Evolutionary conservation across 1,140 invertebrate species (phyloP), one percentile per base, ranked within the genome.

Genomic region (Drosophila repleta): DNA sequence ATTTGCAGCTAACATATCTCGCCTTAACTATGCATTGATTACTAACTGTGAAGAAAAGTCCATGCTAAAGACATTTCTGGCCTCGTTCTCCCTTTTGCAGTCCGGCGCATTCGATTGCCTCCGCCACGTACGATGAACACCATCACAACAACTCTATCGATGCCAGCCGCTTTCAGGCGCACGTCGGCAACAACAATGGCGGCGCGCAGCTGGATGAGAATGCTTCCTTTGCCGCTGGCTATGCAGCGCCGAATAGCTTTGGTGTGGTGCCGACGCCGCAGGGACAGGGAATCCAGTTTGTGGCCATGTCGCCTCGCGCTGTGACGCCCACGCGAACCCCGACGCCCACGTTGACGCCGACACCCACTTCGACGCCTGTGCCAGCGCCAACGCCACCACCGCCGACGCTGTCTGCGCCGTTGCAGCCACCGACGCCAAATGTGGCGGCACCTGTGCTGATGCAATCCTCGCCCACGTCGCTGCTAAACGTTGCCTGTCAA

Each of bases 401-500:
- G 11, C 68, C 61, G 13, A 46, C 55, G 32, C n/a, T 60, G 26
- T 58, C 72, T 0, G 60, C 71, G 24, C 82, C 66, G 13, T 52
- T 77, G 68, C 81, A 68, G 62, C 72, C 68, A 18, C 77, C 81
- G 17, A 80, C 77, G 37, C 58, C 84, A 20, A 66, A 41, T 24
- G 26, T 48, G 1, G 21, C 67, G 15, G 35, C 65, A 6, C 58
- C 69, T 5, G 35, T 81, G 24, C 20, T 88, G 43, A 37, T 76
- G 92, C 93, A 93, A 68, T 84, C 93, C 74, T 93, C 93, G 67
- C 92, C 93, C 46, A 93, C 93, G 29, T 88, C 92, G 37, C 92
- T 93, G 52, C 91, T 89, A 8, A 72, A 80, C 24, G 84, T 80
- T 8, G 63, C 71, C 46, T 88, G 83, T n/a, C 80, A 88, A 52